Base-by-base conservation (phyloP, 2,888 invertebrate species). In the Tetheella fluctuosa region DNA sequence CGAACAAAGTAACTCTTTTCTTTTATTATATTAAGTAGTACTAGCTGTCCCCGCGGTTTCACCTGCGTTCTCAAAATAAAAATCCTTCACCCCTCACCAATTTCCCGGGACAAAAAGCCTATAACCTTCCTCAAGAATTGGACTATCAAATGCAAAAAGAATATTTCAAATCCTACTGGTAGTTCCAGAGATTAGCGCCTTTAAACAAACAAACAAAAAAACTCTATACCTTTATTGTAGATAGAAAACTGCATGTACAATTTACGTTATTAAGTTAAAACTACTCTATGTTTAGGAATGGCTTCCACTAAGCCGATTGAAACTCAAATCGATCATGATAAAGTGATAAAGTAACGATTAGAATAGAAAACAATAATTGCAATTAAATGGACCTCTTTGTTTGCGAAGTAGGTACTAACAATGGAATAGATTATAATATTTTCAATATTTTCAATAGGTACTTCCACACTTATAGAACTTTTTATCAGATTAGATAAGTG, bases 401-500 rank as follows among this genome's bases (percentile, higher is more conserved):
- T 48, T 7, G 20, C 20, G 20, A 48, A 34, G 48, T 42, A 42
- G 15, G 15, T 42, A 42, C 5, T 3, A 17, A 48, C 48, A 42
- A 42, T 42, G 42, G 39, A 39, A 15, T 37, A 37, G n/a, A 39
- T n/a, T 39, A 39, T 20, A 48, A 48, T 48, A 10, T 48, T 48
- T 48, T 48, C 48, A 48, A 48, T 48, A 42, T 42, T 42, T 42
- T 42, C 42, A 42, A 42, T 42, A 42, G n/a, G 28, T 28, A 28
- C 28, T 7, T 28, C 5, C 30, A 17, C n/a, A 10, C 20, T 39
- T n/a, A 39, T 12, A 48, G 10, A 3, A 10, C n/a, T 17, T 7
- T 48, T 48, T 20, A 48, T 48, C 48, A 48, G 48, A 48, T 48
- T 48, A 48, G 48, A 48, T 48, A 17, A 48, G 20, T 48, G 48